Evolutionary conservation across 2,888 invertebrate species (phyloP), one percentile per base, ranked within the genome.

Genomic region (Drosophila meridionalis): DNA sequence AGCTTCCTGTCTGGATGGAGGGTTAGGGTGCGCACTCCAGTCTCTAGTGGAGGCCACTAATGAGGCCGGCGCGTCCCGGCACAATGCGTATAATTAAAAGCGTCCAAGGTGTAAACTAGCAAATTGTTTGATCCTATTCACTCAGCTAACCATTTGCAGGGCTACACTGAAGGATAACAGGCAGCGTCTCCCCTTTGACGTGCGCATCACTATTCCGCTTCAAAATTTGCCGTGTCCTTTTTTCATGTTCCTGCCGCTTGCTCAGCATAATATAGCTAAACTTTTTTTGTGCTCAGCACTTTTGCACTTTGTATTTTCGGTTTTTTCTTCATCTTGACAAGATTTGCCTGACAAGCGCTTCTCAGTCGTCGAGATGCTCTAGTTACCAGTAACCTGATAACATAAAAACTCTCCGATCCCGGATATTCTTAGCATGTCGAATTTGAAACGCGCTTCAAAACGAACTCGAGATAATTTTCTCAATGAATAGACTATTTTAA

Each of bases 61-160:
- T 85, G 85, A 85, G 90, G 64, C 47, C 61, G 65, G 55, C 67
- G 67, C 65, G 34, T 73, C 56, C 56, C 64, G 59, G 56, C 65
- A 89, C 90, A 89, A 85, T 90, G 83, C 78, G 71, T 86, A 82
- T 85, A 85, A 90, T 85, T 85, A 85, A 85, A 85, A 80, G 90
- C 83, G 87, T 87, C 86, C 90, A 82, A 85, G 90, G 85, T 85
- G 85, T 85, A 85, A 85, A 90, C 90, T 90, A 85, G 90, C 86
- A 88, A 85, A 85, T 90, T 85, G 89, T 90, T 85, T 85, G 85
- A 85, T 90, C 90, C 90, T 83, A 84, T 89, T 85, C 73, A 89
- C 64, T 68, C 78, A 69, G 70, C 72, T 53, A 55, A 66, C 60
- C 60, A 66, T 66, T 64, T 50, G 40, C 78, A 55, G 48, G 60